Percentiles rank a stretch among this genome's conserved stretches.
phyloP scores from a whole-genome alignment of 37 sponge, comb jelly and placozoan species.

The Dysidea cf. avara region DNA sequence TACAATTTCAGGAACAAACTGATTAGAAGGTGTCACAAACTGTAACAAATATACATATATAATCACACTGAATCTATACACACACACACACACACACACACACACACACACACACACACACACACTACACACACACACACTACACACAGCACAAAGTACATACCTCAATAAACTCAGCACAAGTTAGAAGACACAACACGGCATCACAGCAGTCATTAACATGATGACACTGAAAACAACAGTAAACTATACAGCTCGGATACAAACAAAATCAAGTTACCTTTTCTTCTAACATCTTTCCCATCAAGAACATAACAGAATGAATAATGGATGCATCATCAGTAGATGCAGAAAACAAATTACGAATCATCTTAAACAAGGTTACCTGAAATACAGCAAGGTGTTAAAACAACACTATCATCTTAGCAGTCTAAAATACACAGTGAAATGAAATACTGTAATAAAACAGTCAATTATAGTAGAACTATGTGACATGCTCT shows the following conservation, averaged over 20 bases:
- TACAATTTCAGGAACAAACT: constrained; percentile 70
- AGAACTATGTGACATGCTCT: too few relatives aligned
- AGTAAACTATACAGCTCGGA: neutral
- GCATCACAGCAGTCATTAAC: neutral
- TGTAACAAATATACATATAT: constrained; percentile 15
- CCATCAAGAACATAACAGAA: constrained; percentile 61
- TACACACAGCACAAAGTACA: constrained; percentile 16
- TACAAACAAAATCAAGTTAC: constrained; percentile 10
- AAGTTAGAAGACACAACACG: too few relatives aligned
- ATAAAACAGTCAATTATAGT: too few relatives aligned
- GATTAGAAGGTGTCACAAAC: constrained; percentile 56
- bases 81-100: constrained; percentile 11
- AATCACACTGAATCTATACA: constrained; percentile 40
- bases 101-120: too few relatives aligned
- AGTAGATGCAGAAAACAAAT: constrained; percentile 80
- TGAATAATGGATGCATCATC: constrained; percentile 69
- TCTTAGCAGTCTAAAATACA: too few relatives aligned
- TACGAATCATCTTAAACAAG: constrained; percentile 53
- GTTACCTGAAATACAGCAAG: constrained; percentile 36
- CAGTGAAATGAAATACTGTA: too few relatives aligned
- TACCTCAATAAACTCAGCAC: too few relatives aligned
- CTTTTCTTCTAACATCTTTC: constrained; percentile 36
- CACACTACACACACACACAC: too few relatives aligned
- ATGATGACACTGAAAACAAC: neutral
- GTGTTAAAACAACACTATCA: neutral